A percentile compares a stretch with the other conserved stretches of the same genome.
These are phyloP conservation scores for Punctoribates punctum DNA, from an alignment of 2,888 invertebrate genomes.

Conservation along the genomic window DNA sequence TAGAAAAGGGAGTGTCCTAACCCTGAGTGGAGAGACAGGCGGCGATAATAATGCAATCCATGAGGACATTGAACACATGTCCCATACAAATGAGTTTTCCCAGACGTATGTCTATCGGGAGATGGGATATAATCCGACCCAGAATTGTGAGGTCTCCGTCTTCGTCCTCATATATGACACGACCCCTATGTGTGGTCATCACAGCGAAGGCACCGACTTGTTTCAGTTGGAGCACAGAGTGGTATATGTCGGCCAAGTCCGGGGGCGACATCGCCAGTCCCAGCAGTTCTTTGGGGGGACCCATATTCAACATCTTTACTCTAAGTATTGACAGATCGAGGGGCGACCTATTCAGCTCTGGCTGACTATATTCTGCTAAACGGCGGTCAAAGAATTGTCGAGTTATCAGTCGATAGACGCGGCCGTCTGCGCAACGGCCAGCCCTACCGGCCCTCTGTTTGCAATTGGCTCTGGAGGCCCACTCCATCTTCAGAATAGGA, in stretches of 20 bases:
- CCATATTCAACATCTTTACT: slow-evolving; percentile 76
- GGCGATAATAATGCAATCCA: slow-evolving; percentile 78
- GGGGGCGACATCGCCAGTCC: slow-evolving; percentile 84
- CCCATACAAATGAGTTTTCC: slow-evolving; percentile 82
- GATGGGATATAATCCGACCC: slow-evolving; percentile 72
- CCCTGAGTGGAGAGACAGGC: slow-evolving; percentile 41
- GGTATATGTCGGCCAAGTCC: slow-evolving; percentile 71
- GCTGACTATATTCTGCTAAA: slow-evolving; percentile 53
- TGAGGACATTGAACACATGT: slow-evolving; percentile 75
- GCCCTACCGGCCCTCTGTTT: slow-evolving; percentile 84
- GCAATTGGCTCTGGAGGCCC: slow-evolving; percentile 87
- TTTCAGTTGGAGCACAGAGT: slow-evolving; percentile 77
- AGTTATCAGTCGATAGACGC: slow-evolving; percentile 76
- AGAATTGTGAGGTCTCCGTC: slow-evolving; percentile 86
- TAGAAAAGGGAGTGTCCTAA: not conserved
- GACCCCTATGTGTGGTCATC: slow-evolving; percentile 56
- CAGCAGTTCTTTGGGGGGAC: slow-evolving; percentile 71
- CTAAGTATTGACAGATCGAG: slow-evolving; percentile 74
- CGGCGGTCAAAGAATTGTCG: slow-evolving; percentile 60
- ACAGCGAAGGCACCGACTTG: slow-evolving; percentile 76
- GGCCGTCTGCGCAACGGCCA: slow-evolving; percentile 75
- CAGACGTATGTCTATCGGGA: slow-evolving; percentile 77
- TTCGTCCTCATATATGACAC: slow-evolving; percentile 54
- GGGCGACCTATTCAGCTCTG: slow-evolving; percentile 66
- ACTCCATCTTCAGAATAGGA: slow-evolving; percentile 69